phyloP scores from a whole-genome alignment of 2,888 invertebrate species.

The Busseola fusca region DNA sequence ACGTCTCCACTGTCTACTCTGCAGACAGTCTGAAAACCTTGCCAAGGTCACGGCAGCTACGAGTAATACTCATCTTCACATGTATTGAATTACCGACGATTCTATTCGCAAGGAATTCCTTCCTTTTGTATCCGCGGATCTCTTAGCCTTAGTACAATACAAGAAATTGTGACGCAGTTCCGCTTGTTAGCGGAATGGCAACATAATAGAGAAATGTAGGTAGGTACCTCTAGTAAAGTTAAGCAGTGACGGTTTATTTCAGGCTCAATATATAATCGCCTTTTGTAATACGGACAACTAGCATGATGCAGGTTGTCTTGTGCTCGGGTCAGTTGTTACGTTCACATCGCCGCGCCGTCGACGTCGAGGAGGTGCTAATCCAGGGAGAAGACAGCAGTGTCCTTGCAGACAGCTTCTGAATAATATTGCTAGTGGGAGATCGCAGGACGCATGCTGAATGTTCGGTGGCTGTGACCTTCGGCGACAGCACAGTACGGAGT shows the following conservation, averaged over 20 bases:
- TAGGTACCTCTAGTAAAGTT: not conserved
- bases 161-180: constrained; percentile 20
- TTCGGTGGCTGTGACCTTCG: not conserved
- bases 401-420: not conserved
- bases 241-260: not conserved
- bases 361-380: not conserved
- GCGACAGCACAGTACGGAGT: not conserved
- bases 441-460: not conserved
- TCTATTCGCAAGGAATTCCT: not conserved
- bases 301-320: not conserved
- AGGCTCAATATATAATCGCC: constrained; percentile 1
- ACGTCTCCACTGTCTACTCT: too few species aligned
- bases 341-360: not conserved
- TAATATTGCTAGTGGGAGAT: not conserved
- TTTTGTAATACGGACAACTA: not conserved
- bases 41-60: not conserved
- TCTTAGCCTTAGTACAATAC: constrained; percentile 19
- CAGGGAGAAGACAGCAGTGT: not conserved
- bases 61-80: not conserved
- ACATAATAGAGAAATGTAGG: not conserved
- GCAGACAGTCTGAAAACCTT: not conserved
- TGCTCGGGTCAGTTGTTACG: not conserved
- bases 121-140: not conserved
- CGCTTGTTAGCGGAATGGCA: not conserved
- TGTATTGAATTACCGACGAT: not conserved